Conservation (phyloP, 1,140 invertebrate genomes). For the Aphidius gifuensis region DNA sequence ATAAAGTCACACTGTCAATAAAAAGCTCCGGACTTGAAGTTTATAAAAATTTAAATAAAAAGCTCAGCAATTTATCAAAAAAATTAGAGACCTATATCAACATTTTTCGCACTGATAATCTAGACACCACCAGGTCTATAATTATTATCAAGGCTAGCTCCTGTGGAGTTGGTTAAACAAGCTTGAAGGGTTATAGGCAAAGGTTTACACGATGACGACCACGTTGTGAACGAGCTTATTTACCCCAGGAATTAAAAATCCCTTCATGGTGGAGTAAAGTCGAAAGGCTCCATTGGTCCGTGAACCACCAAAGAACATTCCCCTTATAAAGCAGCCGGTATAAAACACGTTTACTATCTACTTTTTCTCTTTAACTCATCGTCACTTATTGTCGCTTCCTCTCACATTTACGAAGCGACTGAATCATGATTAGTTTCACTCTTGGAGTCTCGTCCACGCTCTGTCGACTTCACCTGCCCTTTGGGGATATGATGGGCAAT, state of each 20-base stretch:
- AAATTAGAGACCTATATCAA: too few relatives aligned
- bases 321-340: not conserved
- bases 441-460: constrained; percentile 29
- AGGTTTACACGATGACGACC: too few relatives aligned
- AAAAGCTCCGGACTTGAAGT: too few relatives aligned
- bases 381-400: constrained; percentile 8
- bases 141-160: too few relatives aligned
- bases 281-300: constrained; percentile 24
- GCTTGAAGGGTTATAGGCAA: too few relatives aligned
- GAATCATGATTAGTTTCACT: constrained; percentile 35
- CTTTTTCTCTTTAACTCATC: not conserved
- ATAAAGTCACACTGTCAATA: too few relatives aligned
- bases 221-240: constrained; percentile 19
- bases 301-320: constrained; percentile 21
- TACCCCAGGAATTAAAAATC: constrained; percentile 35
- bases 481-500: constrained; percentile 1
- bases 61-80: too few relatives aligned
- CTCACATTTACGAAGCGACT: constrained; percentile 4
- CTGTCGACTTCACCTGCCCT: constrained; percentile 31
- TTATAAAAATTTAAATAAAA: too few relatives aligned
- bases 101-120: too few relatives aligned
- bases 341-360: not conserved
- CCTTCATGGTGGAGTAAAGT: constrained; percentile 20
- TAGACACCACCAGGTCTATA: too few relatives aligned
- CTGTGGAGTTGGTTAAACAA: not conserved